These are phyloP conservation scores for Notarius lentiginosus DNA, from an alignment of 2,113 vertebrate species.

Conservation along the genomic window DNA sequence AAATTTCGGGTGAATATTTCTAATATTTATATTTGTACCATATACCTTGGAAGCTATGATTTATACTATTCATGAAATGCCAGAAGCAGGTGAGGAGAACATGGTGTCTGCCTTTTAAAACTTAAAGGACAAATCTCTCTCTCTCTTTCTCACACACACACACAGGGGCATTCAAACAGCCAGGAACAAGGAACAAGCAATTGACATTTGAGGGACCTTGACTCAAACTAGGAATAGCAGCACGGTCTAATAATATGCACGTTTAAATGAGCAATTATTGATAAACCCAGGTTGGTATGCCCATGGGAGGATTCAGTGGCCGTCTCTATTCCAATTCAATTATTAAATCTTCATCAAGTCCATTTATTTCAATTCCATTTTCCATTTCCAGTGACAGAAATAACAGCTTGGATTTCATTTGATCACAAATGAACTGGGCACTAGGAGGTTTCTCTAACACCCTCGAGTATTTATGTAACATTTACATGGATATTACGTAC, in stretches of 20 bases:
- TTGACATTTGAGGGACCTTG: conserved; percentile 61
- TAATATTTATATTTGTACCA: background rate
- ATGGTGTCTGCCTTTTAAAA: background rate
- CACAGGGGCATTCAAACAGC: conserved; percentile 37
- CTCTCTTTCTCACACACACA: background rate
- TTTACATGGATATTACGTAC: background rate
- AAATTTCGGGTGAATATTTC: background rate
- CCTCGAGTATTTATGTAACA: background rate
- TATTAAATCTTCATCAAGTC: conserved; percentile 50
- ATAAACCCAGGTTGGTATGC: conserved; percentile 56
- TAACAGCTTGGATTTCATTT: conserved; percentile 32
- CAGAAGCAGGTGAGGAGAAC: background rate
- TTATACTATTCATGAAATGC: background rate
- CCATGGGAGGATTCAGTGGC: conserved; percentile 46
- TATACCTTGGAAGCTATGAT: background rate
- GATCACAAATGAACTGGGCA: conserved; percentile 47
- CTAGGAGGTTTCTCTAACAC: conserved; percentile 21
- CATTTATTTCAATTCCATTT: conserved; percentile 51
- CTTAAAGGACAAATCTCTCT: background rate
- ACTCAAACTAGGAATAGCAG: conserved; percentile 59
- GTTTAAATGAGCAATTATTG: conserved; percentile 61
- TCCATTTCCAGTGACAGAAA: conserved; percentile 38
- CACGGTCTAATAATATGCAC: conserved; percentile 57
- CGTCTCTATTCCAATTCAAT: conserved; percentile 47
- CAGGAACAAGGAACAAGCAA: conserved; percentile 40